These are phyloP conservation scores for Alaudala cheleensis DNA, from an alignment of 2,113 vertebrate species.

Conservation along the genomic window DNA sequence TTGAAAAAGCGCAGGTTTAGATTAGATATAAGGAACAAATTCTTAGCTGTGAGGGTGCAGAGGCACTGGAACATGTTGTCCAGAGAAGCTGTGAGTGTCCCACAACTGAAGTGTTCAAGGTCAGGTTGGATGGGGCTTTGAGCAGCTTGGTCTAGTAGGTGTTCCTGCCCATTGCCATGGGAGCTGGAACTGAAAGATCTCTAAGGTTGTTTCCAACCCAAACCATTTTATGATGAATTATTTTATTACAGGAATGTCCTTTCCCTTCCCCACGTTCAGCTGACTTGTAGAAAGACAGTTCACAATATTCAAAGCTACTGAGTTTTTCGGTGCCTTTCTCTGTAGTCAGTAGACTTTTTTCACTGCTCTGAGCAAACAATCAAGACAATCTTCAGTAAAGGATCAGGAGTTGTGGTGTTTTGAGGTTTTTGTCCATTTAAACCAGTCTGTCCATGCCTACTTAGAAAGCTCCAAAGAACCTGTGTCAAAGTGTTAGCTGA, in stretches of 20 bases:
- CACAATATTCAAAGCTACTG: background rate
- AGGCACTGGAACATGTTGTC: background rate
- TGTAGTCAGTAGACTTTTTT: background rate
- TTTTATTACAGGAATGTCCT: background rate
- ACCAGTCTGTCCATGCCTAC: background rate
- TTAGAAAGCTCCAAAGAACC: slow-evolving; percentile 12
- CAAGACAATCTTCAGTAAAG: background rate
- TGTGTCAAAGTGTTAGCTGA: slow-evolving; percentile 10
- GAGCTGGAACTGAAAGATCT: background rate
- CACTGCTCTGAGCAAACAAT: background rate
- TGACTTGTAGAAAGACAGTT: background rate
- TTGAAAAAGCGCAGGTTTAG: background rate
- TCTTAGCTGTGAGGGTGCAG: background rate
- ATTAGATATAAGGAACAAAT: background rate
- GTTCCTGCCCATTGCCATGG: background rate
- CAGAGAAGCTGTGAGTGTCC: background rate
- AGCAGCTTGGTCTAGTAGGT: background rate
- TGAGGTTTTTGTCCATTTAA: background rate
- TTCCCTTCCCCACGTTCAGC: rapidly evolving
- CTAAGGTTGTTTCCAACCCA: background rate
- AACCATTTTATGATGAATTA: background rate
- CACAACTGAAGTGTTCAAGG: background rate
- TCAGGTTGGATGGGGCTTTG: background rate
- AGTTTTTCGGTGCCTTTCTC: background rate
- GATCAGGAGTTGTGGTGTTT: background rate